phyloP scores from a whole-genome alignment of 2,113 vertebrate species.

The Sebastes fasciatus region DNA sequence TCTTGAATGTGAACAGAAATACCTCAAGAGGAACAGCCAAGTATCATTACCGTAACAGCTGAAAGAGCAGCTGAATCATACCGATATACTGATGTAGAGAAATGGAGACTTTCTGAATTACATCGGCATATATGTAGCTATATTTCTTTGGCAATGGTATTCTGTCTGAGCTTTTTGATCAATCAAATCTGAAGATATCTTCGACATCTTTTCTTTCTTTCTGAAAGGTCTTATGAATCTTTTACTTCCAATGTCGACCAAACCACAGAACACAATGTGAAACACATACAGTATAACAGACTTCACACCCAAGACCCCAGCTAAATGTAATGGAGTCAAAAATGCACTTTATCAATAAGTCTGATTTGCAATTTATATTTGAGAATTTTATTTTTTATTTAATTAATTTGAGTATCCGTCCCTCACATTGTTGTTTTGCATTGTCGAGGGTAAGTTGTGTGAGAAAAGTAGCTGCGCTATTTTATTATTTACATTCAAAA shows the following conservation, averaged over 20 bases:
- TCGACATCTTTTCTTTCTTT: background rate
- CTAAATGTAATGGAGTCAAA: too few species aligned
- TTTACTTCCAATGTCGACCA: background rate
- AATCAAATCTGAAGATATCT: background rate
- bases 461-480: too few species aligned
- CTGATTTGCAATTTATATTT: too few species aligned
- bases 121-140: background rate
- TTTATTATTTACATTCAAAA: too few species aligned
- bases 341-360: too few species aligned
- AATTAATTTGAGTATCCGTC: too few species aligned
- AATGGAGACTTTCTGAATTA: background rate
- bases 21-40: background rate
- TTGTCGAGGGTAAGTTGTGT: too few species aligned
- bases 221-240: background rate
- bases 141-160: background rate
- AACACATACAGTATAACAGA: background rate
- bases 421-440: too few species aligned
- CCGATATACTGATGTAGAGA: background rate
- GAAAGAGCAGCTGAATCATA: background rate
- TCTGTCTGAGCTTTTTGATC: slow-evolving; percentile 1
- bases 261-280: background rate
- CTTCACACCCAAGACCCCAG: background rate
- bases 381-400: too few species aligned
- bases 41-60: background rate
- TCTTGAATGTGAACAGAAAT: background rate